Evolutionary conservation across 2,888 invertebrate species (phyloP).

Genomic region (Trissonchulus sp.): DNA sequence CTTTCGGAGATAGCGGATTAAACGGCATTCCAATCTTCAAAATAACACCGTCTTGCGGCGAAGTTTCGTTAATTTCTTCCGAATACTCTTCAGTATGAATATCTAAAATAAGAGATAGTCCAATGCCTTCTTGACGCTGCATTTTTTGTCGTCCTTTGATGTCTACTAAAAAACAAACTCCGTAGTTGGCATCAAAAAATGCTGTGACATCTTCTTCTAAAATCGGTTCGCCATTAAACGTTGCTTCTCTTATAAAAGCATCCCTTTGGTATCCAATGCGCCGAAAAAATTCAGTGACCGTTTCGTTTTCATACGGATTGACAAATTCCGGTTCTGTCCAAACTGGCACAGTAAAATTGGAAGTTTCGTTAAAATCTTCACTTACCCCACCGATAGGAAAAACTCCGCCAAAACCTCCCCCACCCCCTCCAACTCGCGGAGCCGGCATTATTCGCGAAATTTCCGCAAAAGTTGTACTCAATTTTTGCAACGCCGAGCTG

Average conservation of each 20-base stretch:
- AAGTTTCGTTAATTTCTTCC: background rate
- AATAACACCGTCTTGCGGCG: background rate
- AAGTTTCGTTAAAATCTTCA: too few relatives aligned
- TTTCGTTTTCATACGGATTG: background rate
- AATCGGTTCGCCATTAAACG: background rate
- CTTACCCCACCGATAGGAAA: too few relatives aligned
- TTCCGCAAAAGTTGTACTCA: background rate
- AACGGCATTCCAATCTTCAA: background rate
- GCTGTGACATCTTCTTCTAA: background rate
- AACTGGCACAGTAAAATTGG: too few relatives aligned
- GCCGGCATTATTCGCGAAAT: background rate
- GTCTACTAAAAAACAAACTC: conserved; percentile 7
- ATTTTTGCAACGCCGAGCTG: background rate
- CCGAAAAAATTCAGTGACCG: conserved; percentile 3
- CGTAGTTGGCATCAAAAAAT: background rate
- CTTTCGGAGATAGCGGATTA: background rate
- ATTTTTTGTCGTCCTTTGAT: background rate
- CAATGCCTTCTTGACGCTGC: background rate
- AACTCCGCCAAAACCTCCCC: too few relatives aligned
- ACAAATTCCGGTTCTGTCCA: background rate
- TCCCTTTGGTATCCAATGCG: background rate
- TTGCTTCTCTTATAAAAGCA: background rate
- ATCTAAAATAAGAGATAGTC: background rate
- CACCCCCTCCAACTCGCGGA: background rate
- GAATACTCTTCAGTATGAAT: background rate